Conservation (phyloP, 1,140 invertebrate genomes). For the Protaetia brevitarsis region DNA sequence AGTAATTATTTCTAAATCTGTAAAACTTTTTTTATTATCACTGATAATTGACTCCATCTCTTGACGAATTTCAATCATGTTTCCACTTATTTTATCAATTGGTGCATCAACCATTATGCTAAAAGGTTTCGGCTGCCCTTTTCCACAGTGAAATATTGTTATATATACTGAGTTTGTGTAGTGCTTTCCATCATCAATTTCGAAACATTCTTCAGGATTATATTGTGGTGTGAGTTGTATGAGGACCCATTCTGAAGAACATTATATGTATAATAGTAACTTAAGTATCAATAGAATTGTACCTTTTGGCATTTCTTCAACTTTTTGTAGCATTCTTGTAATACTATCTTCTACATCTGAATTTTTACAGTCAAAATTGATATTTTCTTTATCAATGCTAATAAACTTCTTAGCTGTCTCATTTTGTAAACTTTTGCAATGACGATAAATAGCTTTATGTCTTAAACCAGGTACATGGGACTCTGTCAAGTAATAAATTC, state of each 20-base stretch:
- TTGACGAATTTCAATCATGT: background rate
- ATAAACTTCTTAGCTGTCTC: background rate
- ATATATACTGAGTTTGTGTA: background rate
- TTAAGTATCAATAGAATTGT: background rate
- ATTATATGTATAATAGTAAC: background rate
- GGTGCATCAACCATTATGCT: background rate
- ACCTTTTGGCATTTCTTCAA: constrained; percentile 8
- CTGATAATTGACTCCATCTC: constrained; percentile 10
- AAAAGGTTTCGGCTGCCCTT: background rate
- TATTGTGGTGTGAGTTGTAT: background rate
- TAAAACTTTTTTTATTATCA: background rate
- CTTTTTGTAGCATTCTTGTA: background rate
- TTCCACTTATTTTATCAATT: background rate
- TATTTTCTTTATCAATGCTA: background rate
- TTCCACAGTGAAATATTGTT: background rate
- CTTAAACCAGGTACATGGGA: constrained; percentile 7
- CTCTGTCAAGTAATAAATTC: background rate
- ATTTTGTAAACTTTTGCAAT: background rate
- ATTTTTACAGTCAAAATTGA: background rate
- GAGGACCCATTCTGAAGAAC: background rate
- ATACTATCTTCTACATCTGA: background rate
- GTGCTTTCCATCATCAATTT: too few relatives aligned
- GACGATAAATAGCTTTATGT: background rate
- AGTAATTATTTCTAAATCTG: background rate
- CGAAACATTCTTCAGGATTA: background rate